Evolutionary conservation across 2,797 vertebrate species (phyloP).

Genomic region (Pterois miles): DNA sequence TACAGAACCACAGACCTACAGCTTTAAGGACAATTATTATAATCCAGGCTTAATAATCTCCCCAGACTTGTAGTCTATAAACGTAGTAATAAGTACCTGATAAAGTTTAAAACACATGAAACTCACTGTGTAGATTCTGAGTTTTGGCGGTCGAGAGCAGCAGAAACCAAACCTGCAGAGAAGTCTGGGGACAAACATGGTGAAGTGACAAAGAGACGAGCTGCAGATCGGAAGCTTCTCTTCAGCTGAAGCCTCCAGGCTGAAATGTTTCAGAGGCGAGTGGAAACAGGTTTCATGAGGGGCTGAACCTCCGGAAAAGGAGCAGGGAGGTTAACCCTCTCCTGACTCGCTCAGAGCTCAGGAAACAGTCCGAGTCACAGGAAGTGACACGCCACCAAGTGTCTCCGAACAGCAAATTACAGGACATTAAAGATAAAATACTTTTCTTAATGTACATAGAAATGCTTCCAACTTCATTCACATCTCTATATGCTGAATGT

Average conservation of each 20-base stretch:
- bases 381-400: background rate
- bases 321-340: background rate
- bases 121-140: conserved; percentile 10
- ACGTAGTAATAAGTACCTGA: background rate
- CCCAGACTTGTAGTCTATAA: too few relatives aligned
- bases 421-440: background rate
- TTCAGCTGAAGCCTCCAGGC: background rate
- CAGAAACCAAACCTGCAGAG: background rate
- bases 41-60: background rate
- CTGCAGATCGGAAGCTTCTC: background rate
- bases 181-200: conserved; percentile 11
- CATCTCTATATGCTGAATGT: too few relatives aligned
- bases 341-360: background rate
- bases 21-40: background rate
- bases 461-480: background rate
- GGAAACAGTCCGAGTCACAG: background rate
- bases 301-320: background rate
- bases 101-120: background rate
- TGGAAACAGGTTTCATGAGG: conserved; percentile 19
- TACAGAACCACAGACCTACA: background rate
- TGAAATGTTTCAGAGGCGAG: background rate
- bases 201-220: too few relatives aligned
- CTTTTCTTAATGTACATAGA: background rate
- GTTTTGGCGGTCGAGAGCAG: background rate
- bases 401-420: background rate